phyloP scores from a whole-genome alignment of 2,113 vertebrate species.

The Sakesphorus luctuosus region DNA sequence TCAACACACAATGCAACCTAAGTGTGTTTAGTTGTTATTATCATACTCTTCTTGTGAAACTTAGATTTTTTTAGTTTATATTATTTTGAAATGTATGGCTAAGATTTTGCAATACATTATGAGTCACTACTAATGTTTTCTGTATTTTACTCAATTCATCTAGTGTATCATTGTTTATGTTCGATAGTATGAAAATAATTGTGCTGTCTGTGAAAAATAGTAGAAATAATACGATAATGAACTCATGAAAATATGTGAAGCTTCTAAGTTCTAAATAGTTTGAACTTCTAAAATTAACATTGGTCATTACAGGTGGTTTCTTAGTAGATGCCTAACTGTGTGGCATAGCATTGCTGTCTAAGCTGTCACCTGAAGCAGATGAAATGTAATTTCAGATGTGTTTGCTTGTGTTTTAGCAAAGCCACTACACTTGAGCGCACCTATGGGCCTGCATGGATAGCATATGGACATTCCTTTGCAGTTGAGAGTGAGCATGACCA shows the following conservation, averaged over 20 bases:
- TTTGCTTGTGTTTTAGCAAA: conserved; percentile 82
- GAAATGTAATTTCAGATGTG: background rate
- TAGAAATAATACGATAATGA: background rate
- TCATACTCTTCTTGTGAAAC: background rate
- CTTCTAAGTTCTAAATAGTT: background rate
- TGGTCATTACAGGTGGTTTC: background rate
- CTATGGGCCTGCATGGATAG: conserved; percentile 97
- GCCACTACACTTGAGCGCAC: conserved; percentile 95
- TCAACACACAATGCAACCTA: background rate
- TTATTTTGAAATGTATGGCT: background rate
- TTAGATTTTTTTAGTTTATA: background rate
- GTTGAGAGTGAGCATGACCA: conserved; percentile 98
- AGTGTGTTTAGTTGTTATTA: background rate
- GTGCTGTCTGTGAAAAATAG: background rate
- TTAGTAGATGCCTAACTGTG: background rate
- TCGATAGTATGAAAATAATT: background rate
- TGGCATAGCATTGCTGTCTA: background rate
- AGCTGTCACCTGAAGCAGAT: background rate
- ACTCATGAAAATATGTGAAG: background rate
- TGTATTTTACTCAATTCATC: background rate
- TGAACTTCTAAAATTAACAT: background rate
- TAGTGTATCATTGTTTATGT: background rate
- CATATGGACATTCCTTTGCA: conserved; percentile 96
- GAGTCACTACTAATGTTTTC: background rate
- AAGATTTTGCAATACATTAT: background rate